A percentile compares a stretch with the other conserved stretches of the same genome.
These are phyloP conservation scores for Lycaon pictus DNA, from an alignment of 2,113 vertebrate species.

Conservation along the genomic window DNA sequence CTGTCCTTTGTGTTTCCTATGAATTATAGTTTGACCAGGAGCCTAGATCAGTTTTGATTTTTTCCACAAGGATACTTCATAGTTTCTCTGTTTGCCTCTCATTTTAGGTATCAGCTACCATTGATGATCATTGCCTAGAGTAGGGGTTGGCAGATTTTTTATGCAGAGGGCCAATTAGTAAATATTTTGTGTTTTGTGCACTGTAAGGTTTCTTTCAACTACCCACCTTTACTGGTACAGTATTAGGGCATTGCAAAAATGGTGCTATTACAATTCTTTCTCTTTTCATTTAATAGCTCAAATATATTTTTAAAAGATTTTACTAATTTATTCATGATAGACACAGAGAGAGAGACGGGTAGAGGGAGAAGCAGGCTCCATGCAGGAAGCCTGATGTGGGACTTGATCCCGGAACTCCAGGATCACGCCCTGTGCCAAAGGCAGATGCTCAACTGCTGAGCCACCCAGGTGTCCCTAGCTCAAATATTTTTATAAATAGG, in stretches of 20 bases:
- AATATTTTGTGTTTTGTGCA: conserved; percentile 19
- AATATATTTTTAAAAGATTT: neutral
- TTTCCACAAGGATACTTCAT: neutral
- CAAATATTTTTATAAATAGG: neutral
- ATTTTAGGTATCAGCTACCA: neutral
- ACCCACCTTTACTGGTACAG: neutral
- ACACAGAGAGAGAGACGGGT: too few relatives aligned
- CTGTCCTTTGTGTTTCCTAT: neutral
- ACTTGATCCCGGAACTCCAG: too few relatives aligned
- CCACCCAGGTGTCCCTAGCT: neutral
- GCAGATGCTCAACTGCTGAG: too few relatives aligned
- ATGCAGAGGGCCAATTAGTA: neutral
- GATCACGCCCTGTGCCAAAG: too few relatives aligned
- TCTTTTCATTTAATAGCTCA: conserved; percentile 47
- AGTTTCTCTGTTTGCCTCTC: neutral
- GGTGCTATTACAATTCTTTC: conserved; percentile 23
- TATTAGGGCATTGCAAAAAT: neutral
- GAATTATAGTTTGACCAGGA: neutral
- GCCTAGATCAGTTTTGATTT: conserved; percentile 1
- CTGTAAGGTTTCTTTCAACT: neutral
- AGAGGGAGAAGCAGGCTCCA: too few relatives aligned
- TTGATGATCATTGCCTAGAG: neutral
- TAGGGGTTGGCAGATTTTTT: neutral
- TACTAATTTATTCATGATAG: too few relatives aligned
- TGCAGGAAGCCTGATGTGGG: too few relatives aligned